Evolutionary conservation across 2,888 invertebrate species (phyloP).

Genomic region (Rambutsinella grinnellia): DNA sequence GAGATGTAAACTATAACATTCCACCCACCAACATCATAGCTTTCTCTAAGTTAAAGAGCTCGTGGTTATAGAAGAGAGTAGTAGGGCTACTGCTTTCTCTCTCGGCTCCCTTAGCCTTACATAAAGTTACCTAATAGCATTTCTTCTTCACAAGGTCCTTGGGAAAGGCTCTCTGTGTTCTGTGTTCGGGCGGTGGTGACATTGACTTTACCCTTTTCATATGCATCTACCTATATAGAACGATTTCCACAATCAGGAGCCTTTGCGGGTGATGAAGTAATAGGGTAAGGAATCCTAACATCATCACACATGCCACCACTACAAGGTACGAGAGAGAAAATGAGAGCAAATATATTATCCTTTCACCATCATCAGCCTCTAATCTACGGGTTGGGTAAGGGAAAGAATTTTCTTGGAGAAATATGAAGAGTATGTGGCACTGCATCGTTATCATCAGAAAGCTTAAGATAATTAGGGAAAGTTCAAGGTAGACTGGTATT

Average conservation of each 20-base stretch:
- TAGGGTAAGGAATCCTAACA: conserved; percentile 32
- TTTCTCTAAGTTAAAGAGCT: not conserved
- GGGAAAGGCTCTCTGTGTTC: not conserved
- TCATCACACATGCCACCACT: not conserved
- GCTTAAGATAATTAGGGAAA: too few species aligned
- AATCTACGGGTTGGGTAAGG: too few species aligned
- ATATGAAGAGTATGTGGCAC: too few species aligned
- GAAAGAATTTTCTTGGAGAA: too few species aligned
- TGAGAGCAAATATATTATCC: not conserved
- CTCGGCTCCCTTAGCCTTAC: not conserved
- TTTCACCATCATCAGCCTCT: not conserved
- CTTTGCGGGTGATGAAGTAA: conserved; percentile 32
- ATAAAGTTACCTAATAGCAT: not conserved
- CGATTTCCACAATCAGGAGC: not conserved
- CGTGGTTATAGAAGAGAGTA: too few species aligned
- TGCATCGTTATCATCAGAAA: too few species aligned
- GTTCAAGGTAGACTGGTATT: too few species aligned
- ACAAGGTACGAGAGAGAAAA: not conserved
- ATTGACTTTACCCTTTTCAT: not conserved
- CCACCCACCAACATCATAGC: not conserved
- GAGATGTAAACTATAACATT: conserved; percentile 1
- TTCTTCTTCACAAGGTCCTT: not conserved
- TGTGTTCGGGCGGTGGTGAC: too few species aligned
- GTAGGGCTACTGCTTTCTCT: not conserved
- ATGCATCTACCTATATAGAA: not conserved